These are phyloP conservation scores for Siniperca chuatsi DNA, from an alignment of 2,113 vertebrate genomes.

Conservation along the genomic window DNA sequence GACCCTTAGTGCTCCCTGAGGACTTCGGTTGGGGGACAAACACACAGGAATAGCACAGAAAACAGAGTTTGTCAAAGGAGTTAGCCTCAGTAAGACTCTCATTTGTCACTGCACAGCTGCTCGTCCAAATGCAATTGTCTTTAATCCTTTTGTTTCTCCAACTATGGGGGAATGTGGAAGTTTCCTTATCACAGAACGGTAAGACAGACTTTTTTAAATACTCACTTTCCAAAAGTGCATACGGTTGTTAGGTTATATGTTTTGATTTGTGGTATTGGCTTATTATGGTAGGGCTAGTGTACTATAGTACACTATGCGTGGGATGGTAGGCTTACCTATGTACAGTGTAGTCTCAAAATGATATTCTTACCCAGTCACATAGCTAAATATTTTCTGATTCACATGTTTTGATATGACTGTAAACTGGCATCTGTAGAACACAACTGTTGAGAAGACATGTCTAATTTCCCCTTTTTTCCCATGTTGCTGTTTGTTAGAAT, in stretches of 20 bases:
- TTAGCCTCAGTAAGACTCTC: background rate
- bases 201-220: conserved; percentile 25
- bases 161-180: conserved; percentile 35
- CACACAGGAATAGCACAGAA: background rate
- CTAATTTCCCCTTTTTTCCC: background rate
- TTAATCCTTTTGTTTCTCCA: conserved; percentile 52
- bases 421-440: background rate
- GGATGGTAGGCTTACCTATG: background rate
- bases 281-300: background rate
- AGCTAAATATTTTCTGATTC: background rate
- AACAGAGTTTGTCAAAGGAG: background rate
- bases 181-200: conserved; percentile 48
- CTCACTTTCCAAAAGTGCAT: background rate
- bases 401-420: background rate
- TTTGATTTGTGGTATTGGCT: background rate
- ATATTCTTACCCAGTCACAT: background rate
- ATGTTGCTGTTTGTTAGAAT: conserved; percentile 38
- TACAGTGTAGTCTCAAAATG: too few relatives aligned
- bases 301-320: background rate
- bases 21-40: background rate
- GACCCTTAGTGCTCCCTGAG: background rate
- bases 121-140: conserved; percentile 42
- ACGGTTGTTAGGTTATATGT: background rate
- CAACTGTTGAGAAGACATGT: background rate
- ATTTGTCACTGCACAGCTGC: background rate